phyloP scores from a whole-genome alignment of 2,888 invertebrate species.

The Diplazon laetatorius region DNA sequence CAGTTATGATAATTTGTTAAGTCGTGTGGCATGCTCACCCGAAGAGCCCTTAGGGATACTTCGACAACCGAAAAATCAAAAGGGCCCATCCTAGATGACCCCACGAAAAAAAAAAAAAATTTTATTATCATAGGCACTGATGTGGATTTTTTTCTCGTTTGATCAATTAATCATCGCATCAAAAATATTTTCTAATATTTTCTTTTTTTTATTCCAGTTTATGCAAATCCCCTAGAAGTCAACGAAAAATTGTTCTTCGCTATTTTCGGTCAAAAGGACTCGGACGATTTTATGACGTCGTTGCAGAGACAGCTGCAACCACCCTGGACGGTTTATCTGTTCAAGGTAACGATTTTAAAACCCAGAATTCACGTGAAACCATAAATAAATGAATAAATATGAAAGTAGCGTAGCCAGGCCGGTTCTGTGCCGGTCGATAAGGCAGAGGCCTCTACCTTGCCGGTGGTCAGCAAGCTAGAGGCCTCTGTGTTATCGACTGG shows the following conservation, averaged over 20 bases:
- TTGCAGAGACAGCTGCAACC: constrained; percentile 85
- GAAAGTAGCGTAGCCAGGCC: too few relatives aligned
- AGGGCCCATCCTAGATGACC: constrained; percentile 31
- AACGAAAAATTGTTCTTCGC: constrained; percentile 99
- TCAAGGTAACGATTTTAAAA: too few relatives aligned
- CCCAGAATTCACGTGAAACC: constrained; percentile 61
- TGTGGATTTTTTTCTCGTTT: constrained; percentile 34
- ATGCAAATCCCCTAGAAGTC: constrained; percentile 94
- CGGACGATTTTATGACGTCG: constrained; percentile 85
- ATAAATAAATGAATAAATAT: too few relatives aligned
- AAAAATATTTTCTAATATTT: background rate
- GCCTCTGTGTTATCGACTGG: too few relatives aligned
- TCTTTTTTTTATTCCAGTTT: constrained; percentile 86
- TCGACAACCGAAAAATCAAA: constrained; percentile 20
- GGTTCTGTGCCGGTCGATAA: too few relatives aligned
- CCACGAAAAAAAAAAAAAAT: constrained; percentile 27
- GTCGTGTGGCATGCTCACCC: constrained; percentile 60
- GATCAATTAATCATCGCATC: background rate
- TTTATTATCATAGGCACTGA: constrained; percentile 12
- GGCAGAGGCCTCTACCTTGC: too few relatives aligned
- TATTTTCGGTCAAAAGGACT: constrained; percentile 96
- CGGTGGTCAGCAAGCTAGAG: too few relatives aligned
- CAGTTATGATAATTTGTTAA: constrained; percentile 13
- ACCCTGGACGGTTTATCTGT: constrained; percentile 92
- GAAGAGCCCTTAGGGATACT: constrained; percentile 57